phyloP scores from a whole-genome alignment of 2,113 vertebrate species.

The Megaceryle torquata region DNA sequence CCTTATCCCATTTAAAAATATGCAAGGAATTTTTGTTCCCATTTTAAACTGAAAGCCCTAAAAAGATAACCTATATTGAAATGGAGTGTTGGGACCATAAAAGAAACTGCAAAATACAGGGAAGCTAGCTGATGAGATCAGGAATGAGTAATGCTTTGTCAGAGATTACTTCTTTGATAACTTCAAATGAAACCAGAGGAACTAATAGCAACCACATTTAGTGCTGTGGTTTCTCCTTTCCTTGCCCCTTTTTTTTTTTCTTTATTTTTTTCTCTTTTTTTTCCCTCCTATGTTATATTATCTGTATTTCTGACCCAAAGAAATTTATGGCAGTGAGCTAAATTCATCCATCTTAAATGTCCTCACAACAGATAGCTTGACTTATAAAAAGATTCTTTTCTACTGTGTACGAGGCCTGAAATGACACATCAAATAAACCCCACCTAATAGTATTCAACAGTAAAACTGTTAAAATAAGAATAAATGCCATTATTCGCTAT shows the following conservation, averaged over 20 bases:
- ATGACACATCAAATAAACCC: not conserved
- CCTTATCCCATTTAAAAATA: not conserved
- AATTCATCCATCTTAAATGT: not conserved
- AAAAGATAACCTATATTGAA: not conserved
- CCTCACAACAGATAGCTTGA: not conserved
- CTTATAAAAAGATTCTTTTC: not conserved
- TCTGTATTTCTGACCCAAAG: not conserved
- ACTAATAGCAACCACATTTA: not conserved
- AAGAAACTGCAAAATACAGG: not conserved
- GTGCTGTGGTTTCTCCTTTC: not conserved
- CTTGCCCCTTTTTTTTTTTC: not conserved
- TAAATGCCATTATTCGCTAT: not conserved
- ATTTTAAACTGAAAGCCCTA: not conserved
- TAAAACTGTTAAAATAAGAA: conserved; percentile 1
- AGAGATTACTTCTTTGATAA: conserved; percentile 31
- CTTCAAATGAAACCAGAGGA: conserved; percentile 7
- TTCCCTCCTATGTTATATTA: not conserved
- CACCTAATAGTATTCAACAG: not conserved
- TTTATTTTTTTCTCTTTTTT: not conserved
- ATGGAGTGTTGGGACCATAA: not conserved
- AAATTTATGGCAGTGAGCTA: not conserved
- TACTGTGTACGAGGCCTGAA: not conserved
- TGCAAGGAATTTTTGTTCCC: not conserved
- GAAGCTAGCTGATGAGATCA: not conserved
- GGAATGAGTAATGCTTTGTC: not conserved